Base-by-base conservation (phyloP, 2,888 invertebrate genomes). In the Thyatira batis region DNA sequence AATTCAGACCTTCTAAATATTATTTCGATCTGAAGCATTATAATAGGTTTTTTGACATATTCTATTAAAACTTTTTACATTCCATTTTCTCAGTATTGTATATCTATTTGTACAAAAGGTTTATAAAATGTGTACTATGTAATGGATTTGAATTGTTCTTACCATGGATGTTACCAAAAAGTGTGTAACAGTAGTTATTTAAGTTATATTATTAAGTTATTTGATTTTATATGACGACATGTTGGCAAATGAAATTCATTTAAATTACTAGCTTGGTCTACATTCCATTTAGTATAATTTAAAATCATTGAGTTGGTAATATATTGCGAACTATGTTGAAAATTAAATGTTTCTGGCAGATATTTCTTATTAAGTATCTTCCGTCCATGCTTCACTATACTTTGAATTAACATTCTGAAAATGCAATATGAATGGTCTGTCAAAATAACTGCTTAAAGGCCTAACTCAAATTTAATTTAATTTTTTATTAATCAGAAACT, bases 51-150 rank as follows among this genome's bases (percentile, higher is more conserved):
- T 27, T 45, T 49, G 54, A 63, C 50, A 50, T 57, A 63, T 58
- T 52, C 62, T 45, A 58, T 51, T 55, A 50, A 51, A 62, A 66
- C 68, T 71, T 66, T 66, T 69, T 60, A 82, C 82, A 82, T 82
- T 82, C 82, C 82, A 82, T 66, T 70, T 39, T 63, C 71, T 71
- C 73, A 74, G 71, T 80, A 78, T 75, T 72, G 65, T 69, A 69
- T 61, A 53, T 57, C 57, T 58, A 62, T 54, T 61, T n/a, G n/a
- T n/a, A 45, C 55, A 63, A 5, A 11, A 9, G 2, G n/a, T 46
- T 54, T 63, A 58, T 65, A 45, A 33, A 50, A 21, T 43, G 51
- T 54, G 50, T 52, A 46, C 5, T 17, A n/a, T n/a, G n/a, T n/a
- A 46, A 46, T 13, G 45, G 23, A 46, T 46, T 46, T 45, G 23